Percentiles rank a stretch among this genome's conserved stretches.
These are phyloP conservation scores for Procambarus clarkii DNA, from an alignment of 1,140 invertebrate species.

Conservation along the genomic window DNA sequence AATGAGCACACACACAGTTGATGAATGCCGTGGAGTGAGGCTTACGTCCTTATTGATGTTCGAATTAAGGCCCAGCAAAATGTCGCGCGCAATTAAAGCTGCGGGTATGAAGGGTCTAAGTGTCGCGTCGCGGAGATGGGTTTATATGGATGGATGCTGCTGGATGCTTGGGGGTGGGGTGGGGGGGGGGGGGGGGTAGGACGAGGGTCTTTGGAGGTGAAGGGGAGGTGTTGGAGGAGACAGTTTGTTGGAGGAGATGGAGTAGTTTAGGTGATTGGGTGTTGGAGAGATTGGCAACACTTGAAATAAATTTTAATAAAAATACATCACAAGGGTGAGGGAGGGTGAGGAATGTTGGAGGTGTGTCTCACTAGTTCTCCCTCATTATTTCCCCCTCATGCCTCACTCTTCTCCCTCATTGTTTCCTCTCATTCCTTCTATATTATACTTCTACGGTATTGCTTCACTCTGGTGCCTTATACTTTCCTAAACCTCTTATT, in stretches of 20 bases:
- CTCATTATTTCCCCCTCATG: neutral
- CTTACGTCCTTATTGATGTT: constrained; percentile 34
- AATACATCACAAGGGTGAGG: neutral
- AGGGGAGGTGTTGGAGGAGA: neutral
- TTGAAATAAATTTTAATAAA: too few species aligned
- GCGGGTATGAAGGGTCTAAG: constrained; percentile 27
- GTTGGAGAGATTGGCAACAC: too few species aligned
- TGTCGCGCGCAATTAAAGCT: neutral
- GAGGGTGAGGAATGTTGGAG: neutral
- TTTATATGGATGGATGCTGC: neutral
- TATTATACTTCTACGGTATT: too few species aligned
- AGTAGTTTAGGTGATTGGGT: too few species aligned
- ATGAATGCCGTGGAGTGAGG: constrained; percentile 1
- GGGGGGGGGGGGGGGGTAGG: neutral
- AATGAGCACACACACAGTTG: constrained; percentile 20
- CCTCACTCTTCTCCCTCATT: neutral
- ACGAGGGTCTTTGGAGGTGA: too few species aligned
- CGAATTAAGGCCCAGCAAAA: constrained; percentile 23
- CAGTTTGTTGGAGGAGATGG: too few species aligned
- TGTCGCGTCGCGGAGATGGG: neutral
- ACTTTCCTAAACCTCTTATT: too few species aligned
- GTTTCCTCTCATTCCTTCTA: neutral
- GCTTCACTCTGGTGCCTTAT: too few species aligned
- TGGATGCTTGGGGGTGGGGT: neutral
- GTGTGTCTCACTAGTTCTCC: neutral